Percentiles rank a stretch among this genome's conserved stretches.
These are phyloP conservation scores for Fragum fragum DNA, from an alignment of 2,888 invertebrate species.

Conservation along the genomic window DNA sequence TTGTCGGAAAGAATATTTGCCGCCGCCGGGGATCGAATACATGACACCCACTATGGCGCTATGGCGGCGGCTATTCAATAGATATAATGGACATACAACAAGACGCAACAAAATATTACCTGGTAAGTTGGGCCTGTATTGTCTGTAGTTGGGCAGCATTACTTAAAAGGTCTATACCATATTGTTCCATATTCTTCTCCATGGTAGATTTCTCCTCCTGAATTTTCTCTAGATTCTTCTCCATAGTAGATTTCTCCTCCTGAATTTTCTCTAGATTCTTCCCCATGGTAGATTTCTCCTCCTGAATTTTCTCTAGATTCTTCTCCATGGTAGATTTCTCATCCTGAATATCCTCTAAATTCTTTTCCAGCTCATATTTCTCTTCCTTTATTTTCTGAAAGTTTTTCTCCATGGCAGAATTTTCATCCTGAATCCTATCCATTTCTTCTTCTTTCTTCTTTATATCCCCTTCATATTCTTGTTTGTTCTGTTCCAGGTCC, in stretches of 20 bases:
- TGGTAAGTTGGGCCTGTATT: constrained; percentile 44
- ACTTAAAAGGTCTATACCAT: constrained; percentile 63
- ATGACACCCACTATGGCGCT: no score
- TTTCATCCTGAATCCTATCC: constrained; percentile 18
- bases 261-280: neutral
- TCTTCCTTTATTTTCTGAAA: no score
- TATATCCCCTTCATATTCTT: constrained; percentile 41
- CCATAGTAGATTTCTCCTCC: constrained; percentile 31
- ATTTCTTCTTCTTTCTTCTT: constrained; percentile 34
- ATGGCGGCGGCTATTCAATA: no score
- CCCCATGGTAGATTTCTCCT: neutral
- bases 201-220: constrained; percentile 48
- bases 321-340: no score
- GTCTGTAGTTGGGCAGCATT: constrained; percentile 60
- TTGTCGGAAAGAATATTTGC: no score
- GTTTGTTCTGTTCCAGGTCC: constrained; percentile 52
- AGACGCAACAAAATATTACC: constrained; percentile 42
- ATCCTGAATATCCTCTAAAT: no score
- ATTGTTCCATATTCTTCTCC: constrained; percentile 61
- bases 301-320: no score
- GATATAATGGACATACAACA: no score
- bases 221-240: constrained; percentile 35
- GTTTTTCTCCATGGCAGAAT: no score
- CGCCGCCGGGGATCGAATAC: no score
- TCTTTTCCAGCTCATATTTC: no score